Base-by-base conservation (phyloP, 2,797 vertebrate genomes). In the Mus caroli region DNA sequence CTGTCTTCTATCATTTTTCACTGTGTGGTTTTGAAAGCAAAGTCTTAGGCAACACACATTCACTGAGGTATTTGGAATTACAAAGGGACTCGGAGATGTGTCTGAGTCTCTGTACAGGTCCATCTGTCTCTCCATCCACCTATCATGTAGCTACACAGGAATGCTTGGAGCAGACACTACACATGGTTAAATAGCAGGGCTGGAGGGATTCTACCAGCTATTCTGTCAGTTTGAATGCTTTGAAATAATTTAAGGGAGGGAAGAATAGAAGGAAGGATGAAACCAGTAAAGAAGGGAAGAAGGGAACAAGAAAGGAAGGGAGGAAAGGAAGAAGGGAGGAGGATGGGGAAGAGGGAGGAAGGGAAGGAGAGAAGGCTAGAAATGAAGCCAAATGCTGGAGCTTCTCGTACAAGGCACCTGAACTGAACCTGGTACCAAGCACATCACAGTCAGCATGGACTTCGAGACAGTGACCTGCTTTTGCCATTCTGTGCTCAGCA, bases 391-490 rank as follows among this genome's bases (percentile, higher is more conserved):
- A 8, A 22, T 40, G 22, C 22, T 73, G 80, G 8, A 19, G 1
- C 3, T n/a, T 24, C 14, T 19, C 15, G 0, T 10, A 5, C 1
- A 37, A 4, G 46, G 11, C 2, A 0, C 5, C 1, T 58, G 8
- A 13, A 0, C 28, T 20, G 56, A 43, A 24, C 8, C n/a, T n/a
- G 8, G 34, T 37, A 37, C 52, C 62, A 26, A 64, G 43, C 28
- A 9, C 28, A 9, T 37, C 14, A 22, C 6, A 4, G 17, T 50
- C 20, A 52, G 1, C 11, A 2, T 37, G 0, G 14, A 0, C 14
- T 17, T 20, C 9, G 26, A 73, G 26, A 14, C 0, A 0, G 0
- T 15, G 56, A 12, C 19, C 40, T 60, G 26, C 46, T 3, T 22
- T 37, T 58, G 77, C 31, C 31, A 50, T 28, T 12, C 31, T 20